Base-by-base conservation (phyloP, 2,888 invertebrate species). In the Mamestra brassicae region DNA sequence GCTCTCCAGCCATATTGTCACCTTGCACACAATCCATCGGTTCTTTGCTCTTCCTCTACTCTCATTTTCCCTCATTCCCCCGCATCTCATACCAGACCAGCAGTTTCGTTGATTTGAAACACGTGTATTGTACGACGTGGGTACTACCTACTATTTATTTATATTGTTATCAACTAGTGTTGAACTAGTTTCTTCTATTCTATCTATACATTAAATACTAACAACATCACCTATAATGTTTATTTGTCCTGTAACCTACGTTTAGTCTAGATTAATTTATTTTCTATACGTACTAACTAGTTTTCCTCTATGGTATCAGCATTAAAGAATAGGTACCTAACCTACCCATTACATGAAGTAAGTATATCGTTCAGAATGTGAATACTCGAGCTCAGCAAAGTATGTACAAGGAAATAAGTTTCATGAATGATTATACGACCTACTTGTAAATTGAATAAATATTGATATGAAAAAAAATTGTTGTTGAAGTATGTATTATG, bases 271-370 rank as follows among this genome's bases (percentile, higher is more conserved):
- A 38, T 42, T 42, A 42, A 6, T 26, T 26, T 26, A 26, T 26
- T 26, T 26, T 26, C 26, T 26, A 26, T 26, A 26, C 26, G 26
- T 26, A 26, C 26, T 26, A 26, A 26, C 26, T 26, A 26, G 6
- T 79, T 69, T 66, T 71, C 71, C 80, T 75, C n/a, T 11, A 76
- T 8, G 11, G 50, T 17, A 17, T 15, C 47, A 57, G 26, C 42
- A 77, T 70, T 52, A 47, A 54, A 45, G 52, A 62, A 62, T 58
- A 13, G 26, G 26, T 26, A 7, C 42, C 57, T 15, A 6, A 79
- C 66, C 47, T 54, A 50, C 38, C 34, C 42, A 65, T 0, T 13
- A 34, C 13, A 36, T 34, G 13, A 3, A 26, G 55, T 57, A 55
- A 7, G 42, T 42, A 58, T 42, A 58, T 47, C 8, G 15, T 15